These are phyloP conservation scores for Casuarius casuarius DNA, from an alignment of 2,113 vertebrate species.

Conservation along the genomic window DNA sequence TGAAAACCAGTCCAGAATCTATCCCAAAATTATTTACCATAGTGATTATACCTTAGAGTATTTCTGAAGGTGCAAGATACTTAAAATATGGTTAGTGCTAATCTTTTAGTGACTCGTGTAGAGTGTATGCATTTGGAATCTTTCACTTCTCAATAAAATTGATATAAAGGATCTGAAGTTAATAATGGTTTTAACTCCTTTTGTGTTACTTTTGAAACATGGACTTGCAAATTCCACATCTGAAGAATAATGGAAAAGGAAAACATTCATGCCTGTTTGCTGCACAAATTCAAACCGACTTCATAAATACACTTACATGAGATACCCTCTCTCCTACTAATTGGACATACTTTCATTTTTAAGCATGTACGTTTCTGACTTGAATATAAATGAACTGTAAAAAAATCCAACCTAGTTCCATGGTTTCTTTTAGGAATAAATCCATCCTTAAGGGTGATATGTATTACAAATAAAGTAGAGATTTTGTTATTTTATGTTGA, in stretches of 20 bases:
- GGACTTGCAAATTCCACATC: neutral
- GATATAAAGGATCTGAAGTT: neutral
- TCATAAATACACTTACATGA: neutral
- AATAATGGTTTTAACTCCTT: neutral
- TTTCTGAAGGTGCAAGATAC: neutral
- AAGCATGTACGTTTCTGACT: constrained; percentile 4
- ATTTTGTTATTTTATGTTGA: constrained; percentile 8
- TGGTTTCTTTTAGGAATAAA: constrained; percentile 17
- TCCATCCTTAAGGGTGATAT: neutral
- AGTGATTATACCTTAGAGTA: neutral
- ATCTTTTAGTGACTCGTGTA: neutral
- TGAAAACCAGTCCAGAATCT: neutral
- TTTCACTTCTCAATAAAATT: neutral
- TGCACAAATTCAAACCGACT: neutral
- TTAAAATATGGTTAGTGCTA: neutral
- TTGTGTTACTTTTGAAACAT: neutral
- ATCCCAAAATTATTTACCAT: neutral
- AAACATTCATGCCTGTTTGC: neutral
- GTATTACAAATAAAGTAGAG: constrained; percentile 12
- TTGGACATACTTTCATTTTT: neutral
- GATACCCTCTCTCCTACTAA: neutral
- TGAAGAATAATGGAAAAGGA: neutral
- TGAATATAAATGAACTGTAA: neutral
- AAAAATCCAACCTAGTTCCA: neutral
- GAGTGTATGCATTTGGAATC: neutral